Percentiles rank a stretch among this genome's conserved stretches.
Conservation (phyloP, 2,888 invertebrate genomes). For the Sphinx pinastri region DNA sequence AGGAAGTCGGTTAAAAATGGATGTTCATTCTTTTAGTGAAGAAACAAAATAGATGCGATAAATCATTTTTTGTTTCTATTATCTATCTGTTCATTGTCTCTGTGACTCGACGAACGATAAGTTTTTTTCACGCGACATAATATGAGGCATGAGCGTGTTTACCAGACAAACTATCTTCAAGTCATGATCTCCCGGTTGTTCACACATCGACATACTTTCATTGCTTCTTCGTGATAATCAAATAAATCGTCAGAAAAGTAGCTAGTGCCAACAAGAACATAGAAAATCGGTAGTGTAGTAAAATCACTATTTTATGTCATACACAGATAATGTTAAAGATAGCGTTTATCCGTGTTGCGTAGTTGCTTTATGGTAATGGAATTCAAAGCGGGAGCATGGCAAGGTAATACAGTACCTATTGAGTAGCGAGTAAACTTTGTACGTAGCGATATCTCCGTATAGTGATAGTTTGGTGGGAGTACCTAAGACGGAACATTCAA, state of each 20-base stretch:
- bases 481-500: too few relatives aligned
- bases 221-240: background rate
- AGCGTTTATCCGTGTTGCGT: too few relatives aligned
- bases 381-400: too few relatives aligned
- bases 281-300: too few relatives aligned
- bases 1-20: background rate
- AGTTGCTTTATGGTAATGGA: too few relatives aligned
- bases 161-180: slow-evolving; percentile 33
- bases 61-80: slow-evolving; percentile 20
- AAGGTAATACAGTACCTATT: too few relatives aligned
- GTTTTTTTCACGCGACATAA: slow-evolving; percentile 31
- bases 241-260: background rate
- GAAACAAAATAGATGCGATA: slow-evolving; percentile 35
- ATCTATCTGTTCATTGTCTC: slow-evolving; percentile 5
- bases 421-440: too few relatives aligned
- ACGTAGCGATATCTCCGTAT: too few relatives aligned
- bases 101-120: slow-evolving; percentile 29
- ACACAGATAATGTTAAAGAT: too few relatives aligned
- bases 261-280: too few relatives aligned
- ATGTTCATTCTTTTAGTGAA: background rate
- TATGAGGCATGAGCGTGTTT: slow-evolving; percentile 42
- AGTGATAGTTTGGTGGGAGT: too few relatives aligned
- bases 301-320: too few relatives aligned
- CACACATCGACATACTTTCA: background rate
- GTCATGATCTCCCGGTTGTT: slow-evolving; percentile 29